Evolutionary conservation across 2,797 vertebrate species (phyloP).

Genomic region (Helarctos malayanus): DNA sequence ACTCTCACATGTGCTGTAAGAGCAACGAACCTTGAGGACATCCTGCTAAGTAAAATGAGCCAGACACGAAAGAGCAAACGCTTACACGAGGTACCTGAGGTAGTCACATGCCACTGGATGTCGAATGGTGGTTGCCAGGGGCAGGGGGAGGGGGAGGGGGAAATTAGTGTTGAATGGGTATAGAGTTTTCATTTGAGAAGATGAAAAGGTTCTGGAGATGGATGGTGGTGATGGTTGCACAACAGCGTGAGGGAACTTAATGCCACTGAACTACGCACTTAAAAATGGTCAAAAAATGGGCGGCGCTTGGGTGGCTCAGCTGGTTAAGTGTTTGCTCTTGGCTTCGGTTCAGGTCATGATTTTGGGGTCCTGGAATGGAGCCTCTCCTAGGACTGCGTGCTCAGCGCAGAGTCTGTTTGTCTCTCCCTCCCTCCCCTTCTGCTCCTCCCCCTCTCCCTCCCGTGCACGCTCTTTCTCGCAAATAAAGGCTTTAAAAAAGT

Average conservation of each 20-base stretch:
- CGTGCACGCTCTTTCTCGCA: no score
- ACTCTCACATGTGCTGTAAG: not conserved
- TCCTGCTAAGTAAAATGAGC: not conserved
- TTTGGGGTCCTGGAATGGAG: not conserved
- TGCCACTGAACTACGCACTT: not conserved
- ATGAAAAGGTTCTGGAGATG: not conserved
- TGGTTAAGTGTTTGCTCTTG: not conserved
- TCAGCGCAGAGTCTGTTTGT: not conserved
- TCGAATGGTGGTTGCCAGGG: not conserved
- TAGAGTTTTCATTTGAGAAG: not conserved
- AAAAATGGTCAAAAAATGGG: not conserved
- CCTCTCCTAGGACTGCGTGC: not conserved
- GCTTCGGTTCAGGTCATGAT: not conserved
- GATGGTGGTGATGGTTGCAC: not conserved
- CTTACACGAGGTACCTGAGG: no score
- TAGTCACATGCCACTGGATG: not conserved
- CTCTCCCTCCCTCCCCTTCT: not conserved
- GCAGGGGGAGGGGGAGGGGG: fast-evolving
- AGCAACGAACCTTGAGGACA: not conserved
- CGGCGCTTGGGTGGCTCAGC: not conserved
- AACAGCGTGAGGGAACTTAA: not conserved
- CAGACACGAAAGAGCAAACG: not conserved
- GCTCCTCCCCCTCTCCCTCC: not conserved
- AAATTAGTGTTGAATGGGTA: not conserved
- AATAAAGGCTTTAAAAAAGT: not conserved